These are phyloP conservation scores for Tonatia bakeri DNA, from an alignment of 2,113 vertebrate species.

Conservation along the genomic window DNA sequence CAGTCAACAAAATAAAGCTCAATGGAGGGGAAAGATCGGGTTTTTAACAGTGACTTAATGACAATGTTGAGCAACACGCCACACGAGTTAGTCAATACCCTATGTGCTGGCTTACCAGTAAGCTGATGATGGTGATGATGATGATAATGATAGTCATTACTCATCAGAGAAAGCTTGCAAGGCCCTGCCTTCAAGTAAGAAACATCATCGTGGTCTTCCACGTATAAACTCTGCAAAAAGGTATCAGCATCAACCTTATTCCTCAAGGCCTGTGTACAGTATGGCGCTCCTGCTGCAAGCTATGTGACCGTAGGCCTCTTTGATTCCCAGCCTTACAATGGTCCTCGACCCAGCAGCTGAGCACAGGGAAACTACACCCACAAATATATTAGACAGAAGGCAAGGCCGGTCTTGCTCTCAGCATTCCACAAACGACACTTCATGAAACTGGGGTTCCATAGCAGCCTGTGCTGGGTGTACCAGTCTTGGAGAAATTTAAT, in stretches of 20 bases:
- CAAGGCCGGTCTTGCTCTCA: background rate
- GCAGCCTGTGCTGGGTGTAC: background rate
- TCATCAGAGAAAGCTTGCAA: background rate
- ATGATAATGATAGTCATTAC: background rate
- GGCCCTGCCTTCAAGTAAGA: background rate
- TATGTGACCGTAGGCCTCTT: background rate
- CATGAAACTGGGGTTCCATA: background rate
- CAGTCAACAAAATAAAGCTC: conserved; percentile 17
- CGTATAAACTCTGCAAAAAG: background rate
- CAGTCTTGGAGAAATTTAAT: background rate
- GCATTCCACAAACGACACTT: background rate
- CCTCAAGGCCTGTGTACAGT: background rate
- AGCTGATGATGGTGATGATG: background rate
- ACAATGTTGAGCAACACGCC: background rate
- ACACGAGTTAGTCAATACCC: background rate
- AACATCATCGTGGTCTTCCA: background rate
- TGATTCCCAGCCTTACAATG: background rate
- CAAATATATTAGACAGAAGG: background rate
- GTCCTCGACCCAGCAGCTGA: background rate
- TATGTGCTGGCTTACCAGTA: background rate
- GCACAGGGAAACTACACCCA: background rate
- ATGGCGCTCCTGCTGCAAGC: background rate
- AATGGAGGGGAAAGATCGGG: background rate
- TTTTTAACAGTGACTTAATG: background rate
- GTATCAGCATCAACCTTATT: background rate